Conservation (phyloP, 2,113 vertebrate genomes). For the Brachyistius frenatus region DNA sequence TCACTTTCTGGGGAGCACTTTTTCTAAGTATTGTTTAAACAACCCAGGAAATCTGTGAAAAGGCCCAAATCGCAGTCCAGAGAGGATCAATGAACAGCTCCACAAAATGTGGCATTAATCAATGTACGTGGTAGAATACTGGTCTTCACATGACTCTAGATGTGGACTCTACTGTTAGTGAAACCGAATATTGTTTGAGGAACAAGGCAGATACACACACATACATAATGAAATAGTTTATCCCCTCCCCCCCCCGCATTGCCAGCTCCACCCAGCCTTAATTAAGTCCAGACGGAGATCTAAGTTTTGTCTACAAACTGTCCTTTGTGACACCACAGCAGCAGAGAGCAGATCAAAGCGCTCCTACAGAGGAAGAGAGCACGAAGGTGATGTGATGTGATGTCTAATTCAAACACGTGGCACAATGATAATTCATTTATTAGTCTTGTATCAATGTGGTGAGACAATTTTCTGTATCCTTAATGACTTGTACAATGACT, state of each 20-base stretch:
- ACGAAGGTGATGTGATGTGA: slow-evolving; percentile 1
- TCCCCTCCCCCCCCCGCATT: neutral
- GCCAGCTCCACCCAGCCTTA: neutral
- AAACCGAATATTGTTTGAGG: neutral
- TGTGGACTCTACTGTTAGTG: neutral
- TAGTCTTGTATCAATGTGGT: slow-evolving; percentile 25
- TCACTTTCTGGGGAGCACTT: slow-evolving; percentile 11
- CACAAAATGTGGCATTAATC: neutral
- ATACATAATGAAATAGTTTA: slow-evolving; percentile 10
- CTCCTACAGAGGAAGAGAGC: neutral
- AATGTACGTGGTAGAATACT: neutral
- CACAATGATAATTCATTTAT: slow-evolving; percentile 46
- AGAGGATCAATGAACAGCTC: neutral
- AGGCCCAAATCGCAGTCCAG: too few species aligned
- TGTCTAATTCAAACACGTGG: slow-evolving; percentile 18
- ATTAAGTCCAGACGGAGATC: slow-evolving; percentile 13
- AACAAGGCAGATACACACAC: neutral
- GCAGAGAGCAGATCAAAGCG: neutral
- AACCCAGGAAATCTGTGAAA: neutral
- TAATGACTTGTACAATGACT: slow-evolving; percentile 33
- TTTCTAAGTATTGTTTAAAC: neutral
- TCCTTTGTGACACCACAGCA: too few species aligned
- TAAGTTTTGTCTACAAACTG: too few species aligned
- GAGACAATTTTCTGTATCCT: slow-evolving; percentile 19
- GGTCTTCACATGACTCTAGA: neutral